Conservation (phyloP, 1,140 invertebrate species). For the Bombus sibiricus region DNA sequence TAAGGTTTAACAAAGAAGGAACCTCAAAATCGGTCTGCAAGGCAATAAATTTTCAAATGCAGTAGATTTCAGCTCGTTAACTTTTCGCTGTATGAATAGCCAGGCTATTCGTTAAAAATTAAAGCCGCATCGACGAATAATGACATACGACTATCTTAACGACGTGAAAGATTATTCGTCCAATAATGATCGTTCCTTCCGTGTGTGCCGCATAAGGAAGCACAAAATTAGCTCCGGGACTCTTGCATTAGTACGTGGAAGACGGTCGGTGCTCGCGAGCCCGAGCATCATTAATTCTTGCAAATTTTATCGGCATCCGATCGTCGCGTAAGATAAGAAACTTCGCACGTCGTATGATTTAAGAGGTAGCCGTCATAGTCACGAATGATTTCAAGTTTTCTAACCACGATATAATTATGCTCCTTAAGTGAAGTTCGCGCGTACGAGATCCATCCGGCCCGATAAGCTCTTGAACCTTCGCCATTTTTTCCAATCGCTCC, state of each 20-base stretch:
- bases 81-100: too few relatives aligned
- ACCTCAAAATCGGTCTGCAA: too few relatives aligned
- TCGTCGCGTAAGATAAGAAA: constrained; percentile 13
- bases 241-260: constrained; percentile 37
- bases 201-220: constrained; percentile 59
- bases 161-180: constrained; percentile 31
- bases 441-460: background rate
- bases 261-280: background rate
- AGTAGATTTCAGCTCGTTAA: background rate
- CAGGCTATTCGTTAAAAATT: background rate
- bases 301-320: constrained; percentile 18
- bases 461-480: constrained; percentile 12
- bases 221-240: constrained; percentile 47
- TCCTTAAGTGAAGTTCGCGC: constrained; percentile 4
- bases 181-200: constrained; percentile 54
- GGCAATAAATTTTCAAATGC: background rate
- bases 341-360: constrained; percentile 23
- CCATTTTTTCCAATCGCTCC: background rate
- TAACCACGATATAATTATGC: constrained; percentile 26
- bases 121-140: constrained; percentile 45
- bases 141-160: constrained; percentile 26
- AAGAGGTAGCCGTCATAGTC: constrained; percentile 20
- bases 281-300: constrained; percentile 31
- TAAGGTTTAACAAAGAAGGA: too few relatives aligned
- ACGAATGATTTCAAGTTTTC: constrained; percentile 18